phyloP scores from a whole-genome alignment of 2,797 vertebrate species.

The Ibycter americanus region DNA sequence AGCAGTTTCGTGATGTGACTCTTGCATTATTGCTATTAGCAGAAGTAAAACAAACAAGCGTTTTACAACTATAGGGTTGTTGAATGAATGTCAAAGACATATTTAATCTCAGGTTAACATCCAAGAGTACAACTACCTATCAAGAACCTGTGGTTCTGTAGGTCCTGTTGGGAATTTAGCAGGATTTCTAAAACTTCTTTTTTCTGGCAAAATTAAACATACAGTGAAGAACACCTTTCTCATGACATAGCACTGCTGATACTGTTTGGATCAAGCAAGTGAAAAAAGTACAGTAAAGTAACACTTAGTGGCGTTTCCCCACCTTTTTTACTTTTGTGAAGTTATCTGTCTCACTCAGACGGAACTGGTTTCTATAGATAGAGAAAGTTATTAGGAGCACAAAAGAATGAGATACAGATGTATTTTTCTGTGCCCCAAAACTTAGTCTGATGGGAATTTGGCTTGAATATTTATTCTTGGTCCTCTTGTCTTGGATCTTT shows the following conservation, averaged over 20 bases:
- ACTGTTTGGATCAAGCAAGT: background rate
- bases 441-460: background rate
- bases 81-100: background rate
- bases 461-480: background rate
- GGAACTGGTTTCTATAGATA: background rate
- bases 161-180: background rate
- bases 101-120: background rate
- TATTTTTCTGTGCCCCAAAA: background rate
- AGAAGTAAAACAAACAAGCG: background rate
- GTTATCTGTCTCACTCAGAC: background rate
- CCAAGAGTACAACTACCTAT: background rate
- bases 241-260: background rate
- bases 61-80: background rate
- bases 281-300: background rate
- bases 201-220: background rate
- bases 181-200: background rate
- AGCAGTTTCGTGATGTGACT: background rate
- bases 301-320: background rate
- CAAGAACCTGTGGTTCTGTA: background rate
- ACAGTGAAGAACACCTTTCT: background rate
- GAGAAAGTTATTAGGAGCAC: accelerated
- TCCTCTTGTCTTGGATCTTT: background rate
- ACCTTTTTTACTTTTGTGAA: background rate
- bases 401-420: background rate
- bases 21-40: background rate